phyloP scores from a whole-genome alignment of 2,797 vertebrate species.

The Sebastes elongatus region DNA sequence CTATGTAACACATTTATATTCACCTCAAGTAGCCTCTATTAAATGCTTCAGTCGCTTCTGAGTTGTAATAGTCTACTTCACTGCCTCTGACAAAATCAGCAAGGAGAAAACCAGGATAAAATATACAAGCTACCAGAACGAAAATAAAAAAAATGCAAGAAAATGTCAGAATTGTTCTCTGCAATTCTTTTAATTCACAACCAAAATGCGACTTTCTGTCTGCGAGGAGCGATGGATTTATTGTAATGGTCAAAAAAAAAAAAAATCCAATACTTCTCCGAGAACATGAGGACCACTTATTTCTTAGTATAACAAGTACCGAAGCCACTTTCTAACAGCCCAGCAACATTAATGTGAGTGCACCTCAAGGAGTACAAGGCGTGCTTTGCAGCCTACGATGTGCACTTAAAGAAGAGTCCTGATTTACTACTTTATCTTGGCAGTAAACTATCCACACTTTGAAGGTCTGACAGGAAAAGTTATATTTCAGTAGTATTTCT shows the following conservation, averaged over 20 bases:
- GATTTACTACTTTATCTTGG: not conserved
- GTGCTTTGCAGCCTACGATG: not conserved
- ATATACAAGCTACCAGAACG: not conserved
- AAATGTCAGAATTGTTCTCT: not conserved
- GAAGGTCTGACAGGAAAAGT: not conserved
- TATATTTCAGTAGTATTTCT: not conserved
- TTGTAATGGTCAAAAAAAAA: not conserved
- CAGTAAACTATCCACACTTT: not conserved
- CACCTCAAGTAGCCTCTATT: conserved; percentile 1
- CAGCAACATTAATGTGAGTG: not conserved
- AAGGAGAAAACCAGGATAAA: not conserved
- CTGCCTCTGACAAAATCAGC: not conserved
- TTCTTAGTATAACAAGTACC: not conserved
- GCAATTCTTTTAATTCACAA: not conserved
- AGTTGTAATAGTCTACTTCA: not conserved
- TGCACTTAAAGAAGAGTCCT: not conserved
- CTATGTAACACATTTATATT: conserved; percentile 32
- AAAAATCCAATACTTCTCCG: not conserved
- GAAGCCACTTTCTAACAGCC: not conserved
- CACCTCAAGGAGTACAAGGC: not conserved
- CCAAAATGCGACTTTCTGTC: not conserved
- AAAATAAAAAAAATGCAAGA: not conserved
- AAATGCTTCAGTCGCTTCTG: not conserved
- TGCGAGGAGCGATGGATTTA: not conserved
- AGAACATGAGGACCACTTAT: not conserved